Evolutionary conservation across 2,113 vertebrate species (phyloP).

Genomic region (Menura novaehollandiae): DNA sequence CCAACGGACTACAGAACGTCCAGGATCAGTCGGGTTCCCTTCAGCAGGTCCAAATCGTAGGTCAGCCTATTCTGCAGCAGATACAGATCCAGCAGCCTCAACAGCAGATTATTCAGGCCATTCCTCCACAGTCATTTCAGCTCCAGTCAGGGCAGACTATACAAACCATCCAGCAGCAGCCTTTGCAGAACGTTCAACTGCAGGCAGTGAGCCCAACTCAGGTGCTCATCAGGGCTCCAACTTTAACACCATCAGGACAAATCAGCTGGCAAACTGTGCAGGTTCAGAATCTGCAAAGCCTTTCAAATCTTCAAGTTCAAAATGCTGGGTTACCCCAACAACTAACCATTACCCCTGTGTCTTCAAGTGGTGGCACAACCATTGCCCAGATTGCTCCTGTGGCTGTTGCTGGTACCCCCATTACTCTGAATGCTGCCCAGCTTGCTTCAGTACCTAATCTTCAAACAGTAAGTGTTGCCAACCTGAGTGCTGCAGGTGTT

Average conservation of each 20-base stretch:
- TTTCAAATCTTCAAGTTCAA: slow-evolving; percentile 86
- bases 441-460: slow-evolving; percentile 94
- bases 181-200: slow-evolving; percentile 84
- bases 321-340: slow-evolving; percentile 90
- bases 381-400: slow-evolving; percentile 88
- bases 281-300: slow-evolving; percentile 87
- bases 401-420: slow-evolving; percentile 89
- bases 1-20: slow-evolving; percentile 88
- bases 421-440: slow-evolving; percentile 93
- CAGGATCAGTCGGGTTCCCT: slow-evolving; percentile 83
- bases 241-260: slow-evolving; percentile 92
- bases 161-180: slow-evolving; percentile 88
- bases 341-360: slow-evolving; percentile 90
- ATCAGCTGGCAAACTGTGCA: slow-evolving; percentile 98
- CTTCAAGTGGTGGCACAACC: slow-evolving; percentile 82
- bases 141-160: slow-evolving; percentile 88
- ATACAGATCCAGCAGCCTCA: slow-evolving; percentile 92
- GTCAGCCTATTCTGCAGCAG: slow-evolving; percentile 92
- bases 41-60: slow-evolving; percentile 94
- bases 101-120: slow-evolving; percentile 82
- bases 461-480: slow-evolving; percentile 96
- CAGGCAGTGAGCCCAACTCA: slow-evolving; percentile 94
- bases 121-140: slow-evolving; percentile 87
- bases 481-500: slow-evolving; percentile 88
- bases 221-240: slow-evolving; percentile 96